phyloP scores from a whole-genome alignment of 2,113 vertebrate species.

The Leucoraja erinaceus region DNA sequence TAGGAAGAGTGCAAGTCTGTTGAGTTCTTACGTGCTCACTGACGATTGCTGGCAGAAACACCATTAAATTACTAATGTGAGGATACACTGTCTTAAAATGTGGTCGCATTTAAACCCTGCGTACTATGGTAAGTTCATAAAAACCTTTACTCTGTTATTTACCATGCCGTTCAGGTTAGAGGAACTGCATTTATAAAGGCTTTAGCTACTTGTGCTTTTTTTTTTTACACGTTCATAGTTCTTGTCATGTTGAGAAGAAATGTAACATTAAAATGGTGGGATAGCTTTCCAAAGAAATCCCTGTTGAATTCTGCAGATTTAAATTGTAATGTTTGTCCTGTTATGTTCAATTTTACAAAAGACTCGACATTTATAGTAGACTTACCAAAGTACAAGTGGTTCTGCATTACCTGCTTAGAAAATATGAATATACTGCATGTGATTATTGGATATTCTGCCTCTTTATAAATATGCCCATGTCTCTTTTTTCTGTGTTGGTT shows the following conservation, averaged over 20 bases:
- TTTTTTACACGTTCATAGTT: background rate
- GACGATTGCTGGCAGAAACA: background rate
- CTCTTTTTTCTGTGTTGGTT: background rate
- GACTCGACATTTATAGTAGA: background rate
- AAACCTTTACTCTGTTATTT: background rate
- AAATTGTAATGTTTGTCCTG: no score
- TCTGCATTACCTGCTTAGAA: background rate
- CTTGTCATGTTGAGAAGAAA: background rate
- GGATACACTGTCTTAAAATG: background rate
- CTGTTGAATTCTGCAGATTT: background rate
- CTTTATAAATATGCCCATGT: background rate
- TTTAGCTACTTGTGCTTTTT: background rate
- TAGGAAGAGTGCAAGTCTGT: background rate
- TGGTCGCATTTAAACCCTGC: conserved; percentile 8
- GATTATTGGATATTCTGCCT: background rate
- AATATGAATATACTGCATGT: background rate
- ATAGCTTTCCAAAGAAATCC: background rate
- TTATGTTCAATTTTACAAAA: background rate
- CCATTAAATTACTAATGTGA: background rate
- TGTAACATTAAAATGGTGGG: background rate
- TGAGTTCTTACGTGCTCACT: conserved; percentile 1
- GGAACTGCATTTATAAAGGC: background rate
- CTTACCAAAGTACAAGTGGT: background rate
- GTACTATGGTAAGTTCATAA: background rate
- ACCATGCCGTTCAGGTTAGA: background rate